These are phyloP conservation scores for Plecotus auritus DNA, from an alignment of 2,113 vertebrate genomes.

Conservation along the genomic window DNA sequence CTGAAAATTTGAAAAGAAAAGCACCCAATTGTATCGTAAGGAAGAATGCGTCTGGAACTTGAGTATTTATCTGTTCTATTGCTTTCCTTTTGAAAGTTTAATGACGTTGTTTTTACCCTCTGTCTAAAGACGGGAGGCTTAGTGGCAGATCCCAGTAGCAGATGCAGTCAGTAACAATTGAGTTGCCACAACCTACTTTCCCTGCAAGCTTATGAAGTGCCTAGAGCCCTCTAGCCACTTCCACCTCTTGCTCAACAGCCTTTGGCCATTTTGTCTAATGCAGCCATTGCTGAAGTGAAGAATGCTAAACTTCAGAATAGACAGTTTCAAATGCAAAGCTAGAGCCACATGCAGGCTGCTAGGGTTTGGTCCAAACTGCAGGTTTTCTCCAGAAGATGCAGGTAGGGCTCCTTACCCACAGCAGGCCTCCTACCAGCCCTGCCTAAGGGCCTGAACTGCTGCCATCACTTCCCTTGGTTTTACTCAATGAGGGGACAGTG, in stretches of 20 bases:
- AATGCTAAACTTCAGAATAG: neutral
- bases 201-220: no score
- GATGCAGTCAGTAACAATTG: neutral
- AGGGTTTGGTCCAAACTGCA: neutral
- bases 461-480: neutral
- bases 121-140: neutral
- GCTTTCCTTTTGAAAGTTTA: neutral
- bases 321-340: neutral
- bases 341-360: neutral
- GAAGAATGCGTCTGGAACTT: neutral
- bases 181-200: neutral
- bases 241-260: neutral
- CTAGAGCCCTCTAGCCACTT: neutral
- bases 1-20: constrained; percentile 17
- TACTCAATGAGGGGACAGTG: neutral
- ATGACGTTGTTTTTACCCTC: neutral
- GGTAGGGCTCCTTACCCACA: neutral
- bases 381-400: neutral
- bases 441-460: no score
- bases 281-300: neutral
- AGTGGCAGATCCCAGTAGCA: neutral
- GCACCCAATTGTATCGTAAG: neutral
- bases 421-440: neutral
- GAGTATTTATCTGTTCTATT: neutral
- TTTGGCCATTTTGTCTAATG: neutral